Conservation (phyloP, 2,888 invertebrate species). For the Hemithea aestivaria region DNA sequence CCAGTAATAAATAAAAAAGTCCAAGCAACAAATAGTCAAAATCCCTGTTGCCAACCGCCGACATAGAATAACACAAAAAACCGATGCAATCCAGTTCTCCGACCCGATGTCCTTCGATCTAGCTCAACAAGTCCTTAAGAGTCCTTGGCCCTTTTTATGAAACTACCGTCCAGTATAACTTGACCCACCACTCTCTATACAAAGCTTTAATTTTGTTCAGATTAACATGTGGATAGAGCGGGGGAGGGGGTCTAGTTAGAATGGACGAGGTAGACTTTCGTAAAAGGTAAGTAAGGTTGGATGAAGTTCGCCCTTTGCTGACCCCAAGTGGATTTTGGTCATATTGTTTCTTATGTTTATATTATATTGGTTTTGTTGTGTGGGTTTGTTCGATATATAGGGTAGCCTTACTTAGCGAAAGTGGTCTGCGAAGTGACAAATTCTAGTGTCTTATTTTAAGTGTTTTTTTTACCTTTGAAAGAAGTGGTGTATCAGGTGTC, state of each 20-base stretch:
- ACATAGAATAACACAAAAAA: slow-evolving; percentile 30
- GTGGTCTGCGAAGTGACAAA: no score
- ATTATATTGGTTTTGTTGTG: slow-evolving; percentile 2
- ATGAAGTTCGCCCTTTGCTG: slow-evolving; percentile 35
- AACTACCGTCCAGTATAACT: slow-evolving; percentile 42
- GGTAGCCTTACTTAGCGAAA: no score
- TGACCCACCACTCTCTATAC: slow-evolving; percentile 32
- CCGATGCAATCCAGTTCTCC: slow-evolving; percentile 55
- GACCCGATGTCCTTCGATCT: slow-evolving; percentile 70
- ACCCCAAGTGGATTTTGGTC: slow-evolving; percentile 32
- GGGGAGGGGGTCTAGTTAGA: slow-evolving; percentile 18
- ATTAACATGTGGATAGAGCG: slow-evolving; percentile 1
- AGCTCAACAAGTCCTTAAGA: slow-evolving; percentile 61
- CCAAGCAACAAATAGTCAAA: not conserved
- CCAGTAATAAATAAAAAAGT: no score
- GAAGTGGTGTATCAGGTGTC: no score
- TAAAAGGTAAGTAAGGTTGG: slow-evolving; percentile 34
- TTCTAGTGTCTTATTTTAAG: no score
- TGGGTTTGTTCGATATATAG: no score
- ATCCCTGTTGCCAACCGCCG: slow-evolving; percentile 12
- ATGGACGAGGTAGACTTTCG: slow-evolving; percentile 17
- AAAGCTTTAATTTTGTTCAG: slow-evolving; percentile 5
- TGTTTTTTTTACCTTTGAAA: no score
- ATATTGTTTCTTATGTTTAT: slow-evolving; percentile 23
- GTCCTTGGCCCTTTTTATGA: slow-evolving; percentile 60